These are phyloP conservation scores for Drosophila pandora DNA, from an alignment of 1,140 invertebrate species.

Conservation along the genomic window DNA sequence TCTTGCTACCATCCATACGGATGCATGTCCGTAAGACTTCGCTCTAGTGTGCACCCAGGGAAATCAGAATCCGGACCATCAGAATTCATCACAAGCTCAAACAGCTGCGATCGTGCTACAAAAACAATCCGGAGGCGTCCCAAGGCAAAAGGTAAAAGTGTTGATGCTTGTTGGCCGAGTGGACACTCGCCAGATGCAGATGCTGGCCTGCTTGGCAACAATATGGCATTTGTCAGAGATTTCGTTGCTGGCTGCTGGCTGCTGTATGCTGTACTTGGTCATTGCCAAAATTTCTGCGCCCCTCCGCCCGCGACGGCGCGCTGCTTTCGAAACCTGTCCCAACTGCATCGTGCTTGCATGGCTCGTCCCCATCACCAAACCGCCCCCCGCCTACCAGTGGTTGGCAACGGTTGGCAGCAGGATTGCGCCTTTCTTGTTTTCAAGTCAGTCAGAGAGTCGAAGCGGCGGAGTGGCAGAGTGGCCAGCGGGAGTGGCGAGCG, in stretches of 20 bases:
- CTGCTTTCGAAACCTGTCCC: constrained; percentile 68
- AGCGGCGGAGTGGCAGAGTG: constrained; percentile 29
- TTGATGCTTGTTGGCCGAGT: neutral
- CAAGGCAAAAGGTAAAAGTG: constrained; percentile 43
- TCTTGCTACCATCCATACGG: neutral
- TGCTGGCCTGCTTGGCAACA: constrained; percentile 57
- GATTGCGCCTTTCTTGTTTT: constrained; percentile 75
- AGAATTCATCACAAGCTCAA: neutral
- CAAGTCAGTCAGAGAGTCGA: constrained; percentile 43
- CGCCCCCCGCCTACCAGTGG: constrained; percentile 40
- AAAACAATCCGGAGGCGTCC: constrained; percentile 16
- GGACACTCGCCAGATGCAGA: constrained; percentile 24
- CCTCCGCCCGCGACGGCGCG: constrained; percentile 11
- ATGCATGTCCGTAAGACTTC: neutral
- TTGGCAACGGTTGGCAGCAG: constrained; percentile 62
- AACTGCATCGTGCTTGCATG: constrained; percentile 73
- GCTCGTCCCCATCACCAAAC: constrained; percentile 9
- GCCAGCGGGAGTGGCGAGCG: constrained; percentile 40
- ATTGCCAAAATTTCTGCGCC: constrained; percentile 66
- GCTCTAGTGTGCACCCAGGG: neutral
- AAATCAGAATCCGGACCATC: neutral
- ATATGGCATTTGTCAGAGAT: constrained; percentile 66
- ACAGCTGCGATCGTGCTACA: constrained; percentile 19
- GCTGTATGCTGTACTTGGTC: constrained; percentile 67
- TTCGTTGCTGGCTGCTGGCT: constrained; percentile 26